A percentile compares a stretch with the other conserved stretches of the same genome.
Evolutionary conservation across 2,797 vertebrate genomes (phyloP).

Genomic region (Brachyalestes nurse): DNA sequence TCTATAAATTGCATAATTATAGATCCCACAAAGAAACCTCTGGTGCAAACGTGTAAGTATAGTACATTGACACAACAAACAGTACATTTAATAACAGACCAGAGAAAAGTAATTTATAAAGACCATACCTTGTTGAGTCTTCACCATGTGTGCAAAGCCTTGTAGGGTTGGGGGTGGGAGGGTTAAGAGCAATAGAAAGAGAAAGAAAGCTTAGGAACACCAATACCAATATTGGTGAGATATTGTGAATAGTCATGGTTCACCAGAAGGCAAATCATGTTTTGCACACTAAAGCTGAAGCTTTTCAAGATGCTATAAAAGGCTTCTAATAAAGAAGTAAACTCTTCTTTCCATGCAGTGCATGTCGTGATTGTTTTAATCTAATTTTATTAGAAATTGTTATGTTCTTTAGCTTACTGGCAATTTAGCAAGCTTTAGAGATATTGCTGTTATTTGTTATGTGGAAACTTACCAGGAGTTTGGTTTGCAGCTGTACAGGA

Average conservation of each 20-base stretch:
- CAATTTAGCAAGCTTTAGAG: not conserved
- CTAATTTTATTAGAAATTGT: not conserved
- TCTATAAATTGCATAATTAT: not conserved
- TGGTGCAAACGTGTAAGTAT: not conserved
- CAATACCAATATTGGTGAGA: conserved; percentile 74
- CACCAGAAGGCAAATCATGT: conserved; percentile 78
- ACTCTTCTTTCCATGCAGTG: not conserved
- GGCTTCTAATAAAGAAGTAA: conserved; percentile 68
- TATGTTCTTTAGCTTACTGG: not conserved
- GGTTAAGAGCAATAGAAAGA: conserved; percentile 62
- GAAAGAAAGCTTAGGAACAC: conserved; percentile 71
- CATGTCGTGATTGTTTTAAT: not conserved
- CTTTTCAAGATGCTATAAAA: conserved; percentile 73
- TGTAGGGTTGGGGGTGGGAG: conserved; percentile 56
- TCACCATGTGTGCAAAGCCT: conserved; percentile 96
- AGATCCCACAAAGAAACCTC: not conserved
- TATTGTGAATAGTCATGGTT: conserved; percentile 83
- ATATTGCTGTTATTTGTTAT: not conserved
- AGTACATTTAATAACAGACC: conserved; percentile 17
- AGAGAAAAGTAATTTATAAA: conserved; percentile 35
- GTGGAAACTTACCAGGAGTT: conserved; percentile 91
- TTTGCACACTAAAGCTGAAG: conserved; percentile 73
- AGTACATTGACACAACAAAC: not conserved
- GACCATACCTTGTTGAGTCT: conserved; percentile 96
- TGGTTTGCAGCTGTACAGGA: conserved; percentile 86